Percentiles rank a stretch among this genome's conserved stretches.
phyloP scores from a whole-genome alignment of 1,140 invertebrate genomes.

The Drosophila pallidifrons region DNA sequence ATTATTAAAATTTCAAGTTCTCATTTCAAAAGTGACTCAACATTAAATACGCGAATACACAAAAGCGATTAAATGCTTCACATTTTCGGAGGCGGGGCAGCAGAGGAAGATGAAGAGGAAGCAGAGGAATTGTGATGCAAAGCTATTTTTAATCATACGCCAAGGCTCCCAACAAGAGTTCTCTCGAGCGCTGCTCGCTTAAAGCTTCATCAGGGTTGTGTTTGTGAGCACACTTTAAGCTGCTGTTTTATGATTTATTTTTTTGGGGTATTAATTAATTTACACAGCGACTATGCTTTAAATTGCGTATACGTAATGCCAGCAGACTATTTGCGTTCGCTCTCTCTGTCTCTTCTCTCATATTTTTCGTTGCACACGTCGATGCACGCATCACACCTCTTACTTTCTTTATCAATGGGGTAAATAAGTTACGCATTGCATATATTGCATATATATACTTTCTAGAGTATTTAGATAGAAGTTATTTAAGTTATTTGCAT shows the following conservation, averaged over 20 bases:
- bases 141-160: conserved; percentile 43
- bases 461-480: too few relatives aligned
- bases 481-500: too few relatives aligned
- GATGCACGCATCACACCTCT: not conserved
- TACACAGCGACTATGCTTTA: not conserved
- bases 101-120: not conserved
- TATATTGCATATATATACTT: too few relatives aligned
- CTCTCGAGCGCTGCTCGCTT: conserved; percentile 1
- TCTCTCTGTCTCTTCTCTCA: not conserved
- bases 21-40: conserved; percentile 20
- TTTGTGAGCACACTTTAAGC: conserved; percentile 13
- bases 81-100: conserved; percentile 3
- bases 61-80: conserved; percentile 25
- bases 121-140: conserved; percentile 1
- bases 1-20: conserved; percentile 13
- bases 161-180: conserved; percentile 2
- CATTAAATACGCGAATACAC: conserved; percentile 3
- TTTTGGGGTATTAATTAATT: conserved; percentile 23
- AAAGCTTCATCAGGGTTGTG: conserved; percentile 12
- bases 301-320: conserved; percentile 8
- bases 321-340: not conserved
- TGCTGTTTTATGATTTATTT: conserved; percentile 31
- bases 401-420: too few relatives aligned
- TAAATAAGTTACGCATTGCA: too few relatives aligned
- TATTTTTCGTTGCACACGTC: not conserved